Base-by-base conservation (phyloP, 2,888 invertebrate species). In the Pardosa pseudoannulata region DNA sequence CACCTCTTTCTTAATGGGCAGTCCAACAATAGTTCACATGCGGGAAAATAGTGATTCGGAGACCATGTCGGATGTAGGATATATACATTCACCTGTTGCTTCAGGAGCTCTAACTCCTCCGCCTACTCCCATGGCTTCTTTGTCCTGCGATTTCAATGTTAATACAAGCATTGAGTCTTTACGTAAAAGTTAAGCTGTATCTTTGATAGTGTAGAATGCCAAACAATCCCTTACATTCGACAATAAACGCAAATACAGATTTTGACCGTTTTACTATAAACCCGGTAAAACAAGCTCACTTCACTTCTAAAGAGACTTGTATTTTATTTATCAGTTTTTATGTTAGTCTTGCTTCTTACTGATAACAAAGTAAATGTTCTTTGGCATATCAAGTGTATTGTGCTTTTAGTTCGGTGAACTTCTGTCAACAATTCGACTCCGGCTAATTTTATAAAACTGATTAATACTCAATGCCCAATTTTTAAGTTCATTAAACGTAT, bases 371-470 rank as follows among this genome's bases (percentile, higher is more conserved):
- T 85, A 41, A 72, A 72, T 56, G 46, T 19, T 67, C 13, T 29
- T 29, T 36, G 36, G 56, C 46, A 46, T 31, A 28, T 70, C 64
- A 32, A 31, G 36, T 70, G 75, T 75, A 32, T 82, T 82, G 70
- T 80, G 83, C 83, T 85, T 85, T 85, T 85, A 85, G 71, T 85
- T 85, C 71, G 65, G 72, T 81, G 71, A 81, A 78, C 78, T 85
- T 76, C 76, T 73, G 83, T 85, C 83, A 78, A 85, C 78, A 73
- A 73, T 73, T 85, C 56, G 83, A 85, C 83, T 85, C 67, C 72
- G 83, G 68, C 73, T 78, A 85, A 68, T 85, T 85, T 85, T 85
- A 85, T 85, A 82, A 79, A 71, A 75, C 70, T 75, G 64, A 28
- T 71, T 82, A 67, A 71, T 64, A 39, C 41, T 27, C 73, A 46